Evolutionary conservation across 1,140 invertebrate genomes (phyloP), one percentile per base, ranked within the genome.

Genomic region (Daktulosphaira vitifoliae): DNA sequence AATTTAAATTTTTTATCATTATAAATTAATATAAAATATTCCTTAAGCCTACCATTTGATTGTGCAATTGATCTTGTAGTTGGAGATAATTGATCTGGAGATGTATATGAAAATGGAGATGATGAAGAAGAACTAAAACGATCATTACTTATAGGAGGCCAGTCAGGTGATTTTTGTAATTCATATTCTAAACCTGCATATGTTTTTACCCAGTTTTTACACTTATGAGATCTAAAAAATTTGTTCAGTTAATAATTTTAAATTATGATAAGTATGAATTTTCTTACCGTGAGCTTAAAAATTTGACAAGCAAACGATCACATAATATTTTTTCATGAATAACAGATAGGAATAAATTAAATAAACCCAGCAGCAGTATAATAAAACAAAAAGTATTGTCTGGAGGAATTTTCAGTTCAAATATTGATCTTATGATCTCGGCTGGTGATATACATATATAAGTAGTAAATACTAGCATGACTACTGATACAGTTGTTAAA

Each of bases 341-440:
- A 26, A 59, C 54, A 15, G 54, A 20, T 8, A 59, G 9, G 18
- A 79, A 49, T 68, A 84, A 80, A 70, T 84, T 82, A 0, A 70
- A 71, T 0, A 80, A 67, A 1, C 81, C 84, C 26, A 88, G 72
- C 0, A 74, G 73, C 4, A 89, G 56, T 8, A 89, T 75, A 15
- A 81, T 75, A 16, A 82, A 74, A 9, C 82, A 79, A 76, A 88
- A 86, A 0, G 82, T 73, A 16, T 76, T 77, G 42, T 77, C 74
- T 4, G 83, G 82, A 1, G 88, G 88, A 71, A 89, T 73, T 56
- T 79, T 74, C 0, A 92, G 70, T 71, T 90, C 78, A 2, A 92
- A 76, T 42, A 81, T 74, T 3, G 75, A 68, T 0, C 78, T 71
- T 1, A 89, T 65, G 81, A 82, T 87, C 1, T 79, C 52, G 6